These are phyloP conservation scores for Mongoloraphidia duomilia DNA, from an alignment of 2,888 invertebrate genomes.

Conservation along the genomic window DNA sequence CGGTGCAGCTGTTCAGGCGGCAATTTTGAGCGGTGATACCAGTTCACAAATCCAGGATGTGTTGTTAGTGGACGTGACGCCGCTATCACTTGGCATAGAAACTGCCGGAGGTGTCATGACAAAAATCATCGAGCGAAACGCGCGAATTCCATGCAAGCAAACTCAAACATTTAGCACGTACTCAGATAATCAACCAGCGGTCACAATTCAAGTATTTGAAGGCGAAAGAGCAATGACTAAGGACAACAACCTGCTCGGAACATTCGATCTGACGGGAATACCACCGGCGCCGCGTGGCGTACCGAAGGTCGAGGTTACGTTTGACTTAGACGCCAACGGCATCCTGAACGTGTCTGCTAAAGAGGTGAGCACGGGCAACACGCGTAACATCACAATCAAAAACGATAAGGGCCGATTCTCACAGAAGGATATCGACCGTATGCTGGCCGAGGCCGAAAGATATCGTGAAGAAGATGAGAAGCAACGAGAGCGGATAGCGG, in stretches of 20 bases:
- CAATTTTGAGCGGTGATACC: conserved; percentile 28
- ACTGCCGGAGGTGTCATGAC: conserved; percentile 71
- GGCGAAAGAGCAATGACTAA: conserved; percentile 72
- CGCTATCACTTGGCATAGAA: conserved; percentile 59
- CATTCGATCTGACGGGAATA: conserved; percentile 51
- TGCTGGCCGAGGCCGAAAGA: conserved; percentile 59
- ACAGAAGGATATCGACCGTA: conserved; percentile 68
- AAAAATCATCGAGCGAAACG: conserved; percentile 41
- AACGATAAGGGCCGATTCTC: conserved; percentile 71
- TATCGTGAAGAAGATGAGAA: conserved; percentile 60
- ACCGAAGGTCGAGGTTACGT: conserved; percentile 55
- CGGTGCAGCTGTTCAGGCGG: conserved; percentile 27
- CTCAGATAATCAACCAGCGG: conserved; percentile 50
- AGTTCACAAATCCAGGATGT: conserved; percentile 63
- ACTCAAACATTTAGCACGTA: conserved; percentile 49
- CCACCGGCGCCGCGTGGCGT: conserved; percentile 54
- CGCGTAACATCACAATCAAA: conserved; percentile 63
- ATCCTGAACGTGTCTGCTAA: conserved; percentile 42
- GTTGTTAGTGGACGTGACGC: conserved; percentile 51
- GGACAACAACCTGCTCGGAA: conserved; percentile 56
- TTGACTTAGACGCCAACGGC: conserved; percentile 61
- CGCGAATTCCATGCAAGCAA: conserved; percentile 40
- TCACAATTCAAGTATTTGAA: conserved; percentile 44
- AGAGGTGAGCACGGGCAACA: conserved; percentile 45
- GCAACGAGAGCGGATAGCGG: conserved; percentile 47